These are phyloP conservation scores for Neria commutata DNA, from an alignment of 2,888 invertebrate species.

Conservation along the genomic window DNA sequence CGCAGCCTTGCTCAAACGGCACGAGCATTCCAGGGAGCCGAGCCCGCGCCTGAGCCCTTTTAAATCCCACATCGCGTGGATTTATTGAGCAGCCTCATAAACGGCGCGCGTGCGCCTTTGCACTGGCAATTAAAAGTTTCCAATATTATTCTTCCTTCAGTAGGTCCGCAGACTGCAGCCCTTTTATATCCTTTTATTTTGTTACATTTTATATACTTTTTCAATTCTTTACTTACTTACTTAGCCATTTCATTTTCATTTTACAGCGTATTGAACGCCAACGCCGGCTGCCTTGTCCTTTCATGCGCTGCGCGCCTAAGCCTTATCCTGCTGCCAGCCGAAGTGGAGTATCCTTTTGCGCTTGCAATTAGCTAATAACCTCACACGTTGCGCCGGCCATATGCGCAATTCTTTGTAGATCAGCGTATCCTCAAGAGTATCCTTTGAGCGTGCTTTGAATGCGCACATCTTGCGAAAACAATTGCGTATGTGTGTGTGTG, in stretches of 20 bases:
- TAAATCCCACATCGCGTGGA: neutral
- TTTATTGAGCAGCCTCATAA: neutral
- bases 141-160: constrained; percentile 12
- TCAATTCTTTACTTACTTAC: neutral
- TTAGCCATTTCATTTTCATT: constrained; percentile 6
- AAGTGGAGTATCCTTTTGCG: neutral
- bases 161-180: no score
- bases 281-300: constrained; percentile 20
- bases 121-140: constrained; percentile 15
- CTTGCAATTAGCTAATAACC: constrained; percentile 12
- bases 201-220: constrained; percentile 14
- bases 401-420: no score
- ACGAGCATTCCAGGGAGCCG: no score
- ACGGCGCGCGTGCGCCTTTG: neutral
- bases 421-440: no score
- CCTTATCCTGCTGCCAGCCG: constrained; percentile 7
- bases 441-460: no score
- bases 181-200: no score
- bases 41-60: no score
- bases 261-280: constrained; percentile 21
- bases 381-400: constrained; percentile 8
- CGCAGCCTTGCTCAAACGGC: no score
- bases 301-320: constrained; percentile 10
- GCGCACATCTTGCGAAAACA: constrained; percentile 1
- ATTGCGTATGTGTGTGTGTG: neutral